phyloP scores from a whole-genome alignment of 64 coral and sea anemone genomes.

The Dendrophyllia cribrosa region DNA sequence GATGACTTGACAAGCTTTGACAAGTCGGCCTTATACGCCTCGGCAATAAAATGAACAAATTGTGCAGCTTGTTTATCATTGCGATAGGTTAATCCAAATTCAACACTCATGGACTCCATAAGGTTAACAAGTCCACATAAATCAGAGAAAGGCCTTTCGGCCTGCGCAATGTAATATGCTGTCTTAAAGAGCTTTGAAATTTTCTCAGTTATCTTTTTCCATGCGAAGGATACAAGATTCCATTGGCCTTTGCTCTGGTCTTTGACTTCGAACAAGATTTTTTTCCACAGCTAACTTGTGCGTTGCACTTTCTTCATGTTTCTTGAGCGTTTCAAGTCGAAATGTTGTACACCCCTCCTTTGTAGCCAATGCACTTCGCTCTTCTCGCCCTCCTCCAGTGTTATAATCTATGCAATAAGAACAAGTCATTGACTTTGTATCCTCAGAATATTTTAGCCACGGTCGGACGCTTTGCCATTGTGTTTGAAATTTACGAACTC shows the following conservation, averaged over 20 bases:
- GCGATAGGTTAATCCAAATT: conserved; percentile 55
- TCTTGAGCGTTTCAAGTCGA: conserved; percentile 61
- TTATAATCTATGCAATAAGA: too few relatives aligned
- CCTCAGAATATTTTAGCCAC: too few relatives aligned
- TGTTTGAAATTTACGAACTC: too few relatives aligned
- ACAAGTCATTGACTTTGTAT: too few relatives aligned
- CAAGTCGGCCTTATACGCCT: conserved; percentile 52
- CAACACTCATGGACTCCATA: conserved; percentile 63
- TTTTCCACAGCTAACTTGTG: conserved; percentile 50
- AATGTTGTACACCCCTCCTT: too few relatives aligned
- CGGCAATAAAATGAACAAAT: conserved; percentile 47
- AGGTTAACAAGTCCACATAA: conserved; percentile 54
- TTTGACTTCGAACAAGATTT: conserved; percentile 29
- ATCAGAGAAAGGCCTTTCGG: conserved; percentile 62
- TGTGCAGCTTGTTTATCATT: conserved; percentile 69
- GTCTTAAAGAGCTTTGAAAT: conserved; percentile 60
- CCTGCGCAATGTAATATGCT: conserved; percentile 57
- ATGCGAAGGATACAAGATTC: conserved; percentile 69
- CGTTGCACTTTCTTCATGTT: conserved; percentile 51
- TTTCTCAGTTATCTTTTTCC: conserved; percentile 67
- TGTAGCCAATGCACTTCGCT: too few relatives aligned
- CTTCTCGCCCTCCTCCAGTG: too few relatives aligned
- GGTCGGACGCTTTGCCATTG: too few relatives aligned
- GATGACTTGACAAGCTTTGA: conserved; percentile 1
- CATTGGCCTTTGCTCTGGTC: conserved; percentile 55